Evolutionary conservation across 1,140 invertebrate genomes (phyloP).

Genomic region (Pinna nobilis): DNA sequence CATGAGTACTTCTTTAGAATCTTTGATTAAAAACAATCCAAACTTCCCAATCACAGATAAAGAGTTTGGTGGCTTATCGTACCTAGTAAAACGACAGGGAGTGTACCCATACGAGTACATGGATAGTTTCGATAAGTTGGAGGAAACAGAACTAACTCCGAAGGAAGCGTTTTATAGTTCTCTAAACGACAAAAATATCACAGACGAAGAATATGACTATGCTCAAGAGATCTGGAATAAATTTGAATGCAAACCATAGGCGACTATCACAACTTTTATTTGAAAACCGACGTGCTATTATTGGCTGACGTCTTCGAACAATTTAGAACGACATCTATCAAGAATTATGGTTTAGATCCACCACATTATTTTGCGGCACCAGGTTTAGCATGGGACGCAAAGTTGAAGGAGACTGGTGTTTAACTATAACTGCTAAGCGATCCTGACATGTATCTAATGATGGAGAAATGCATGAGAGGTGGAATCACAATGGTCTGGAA

Average conservation of each 20-base stretch:
- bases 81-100: slow-evolving; percentile 8
- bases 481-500: background rate
- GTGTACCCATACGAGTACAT: slow-evolving; percentile 20
- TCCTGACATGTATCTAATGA: slow-evolving; percentile 3
- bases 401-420: background rate
- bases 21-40: background rate
- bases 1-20: background rate
- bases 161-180: background rate
- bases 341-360: background rate
- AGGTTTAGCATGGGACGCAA: background rate
- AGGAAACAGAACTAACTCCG: background rate
- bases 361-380: background rate
- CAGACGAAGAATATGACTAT: background rate
- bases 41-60: no score
- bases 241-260: slow-evolving; percentile 10
- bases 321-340: background rate
- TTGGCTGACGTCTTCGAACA: slow-evolving; percentile 39
- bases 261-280: slow-evolving; percentile 37
- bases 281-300: slow-evolving; percentile 30
- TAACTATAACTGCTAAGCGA: background rate
- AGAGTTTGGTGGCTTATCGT: no score
- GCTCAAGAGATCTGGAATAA: background rate
- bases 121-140: background rate
- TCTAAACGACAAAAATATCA: background rate
- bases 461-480: slow-evolving; percentile 3